Evolutionary conservation across 2,888 invertebrate genomes (phyloP).

Genomic region (Zaprionus lineosus): DNA sequence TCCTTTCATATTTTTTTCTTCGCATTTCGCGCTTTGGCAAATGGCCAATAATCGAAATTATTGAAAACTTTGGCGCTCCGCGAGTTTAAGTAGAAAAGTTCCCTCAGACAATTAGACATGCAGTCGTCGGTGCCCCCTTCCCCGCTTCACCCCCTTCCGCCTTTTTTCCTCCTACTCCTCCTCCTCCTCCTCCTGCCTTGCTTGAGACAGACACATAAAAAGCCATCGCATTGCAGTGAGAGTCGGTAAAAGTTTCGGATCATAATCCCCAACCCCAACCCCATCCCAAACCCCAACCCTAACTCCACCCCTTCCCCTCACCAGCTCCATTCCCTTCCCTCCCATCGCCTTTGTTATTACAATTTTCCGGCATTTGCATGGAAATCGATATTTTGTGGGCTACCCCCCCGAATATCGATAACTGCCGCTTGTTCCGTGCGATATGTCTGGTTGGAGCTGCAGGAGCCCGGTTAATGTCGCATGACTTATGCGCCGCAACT

Average conservation of each 20-base stretch:
- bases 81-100: constrained; percentile 74
- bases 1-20: not conserved
- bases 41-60: constrained; percentile 82
- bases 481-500: constrained; percentile 47
- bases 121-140: constrained; percentile 52
- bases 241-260: constrained; percentile 47
- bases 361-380: constrained; percentile 52
- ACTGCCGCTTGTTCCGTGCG: too few relatives aligned
- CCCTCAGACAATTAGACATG: constrained; percentile 66
- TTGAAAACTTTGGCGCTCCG: constrained; percentile 78
- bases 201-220: constrained; percentile 52
- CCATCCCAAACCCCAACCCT: constrained; percentile 41
- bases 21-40: constrained; percentile 61
- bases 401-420: too few relatives aligned
- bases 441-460: constrained; percentile 46
- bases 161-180: too few relatives aligned
- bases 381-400: too few relatives aligned
- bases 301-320: too few relatives aligned
- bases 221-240: constrained; percentile 44
- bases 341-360: constrained; percentile 36
- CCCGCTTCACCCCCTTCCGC: too few relatives aligned
- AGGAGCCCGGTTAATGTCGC: constrained; percentile 61
- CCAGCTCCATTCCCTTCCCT: not conserved
- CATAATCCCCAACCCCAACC: constrained; percentile 37
- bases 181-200: constrained; percentile 12